These are phyloP conservation scores for Glaucomys volans DNA, from an alignment of 2,113 vertebrate genomes.

Conservation along the genomic window DNA sequence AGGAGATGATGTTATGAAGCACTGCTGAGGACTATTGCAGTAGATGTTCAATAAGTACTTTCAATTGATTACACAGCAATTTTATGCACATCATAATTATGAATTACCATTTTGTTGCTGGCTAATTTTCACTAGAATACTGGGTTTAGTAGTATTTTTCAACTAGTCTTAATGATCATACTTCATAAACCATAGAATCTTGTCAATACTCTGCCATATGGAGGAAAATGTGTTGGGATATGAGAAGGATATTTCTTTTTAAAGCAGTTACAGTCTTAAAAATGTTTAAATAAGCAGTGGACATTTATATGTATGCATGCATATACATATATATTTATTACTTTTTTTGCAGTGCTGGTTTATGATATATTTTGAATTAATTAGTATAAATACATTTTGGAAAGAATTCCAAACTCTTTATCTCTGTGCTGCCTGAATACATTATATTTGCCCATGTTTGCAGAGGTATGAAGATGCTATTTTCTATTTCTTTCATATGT, in stretches of 20 bases:
- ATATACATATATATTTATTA: too few relatives aligned
- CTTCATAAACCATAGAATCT: constrained; percentile 59
- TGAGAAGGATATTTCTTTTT: constrained; percentile 2
- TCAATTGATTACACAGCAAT: neutral
- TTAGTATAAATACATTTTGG: constrained; percentile 40
- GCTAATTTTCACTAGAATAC: neutral
- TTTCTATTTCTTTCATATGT: neutral
- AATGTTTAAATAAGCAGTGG: constrained; percentile 42
- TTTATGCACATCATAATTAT: neutral
- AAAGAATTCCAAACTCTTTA: constrained; percentile 37
- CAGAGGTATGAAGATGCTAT: constrained; percentile 26
- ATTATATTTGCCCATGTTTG: neutral
- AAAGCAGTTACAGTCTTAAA: constrained; percentile 19
- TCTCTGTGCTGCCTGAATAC: neutral
- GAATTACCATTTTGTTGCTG: neutral
- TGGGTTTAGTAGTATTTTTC: constrained; percentile 68
- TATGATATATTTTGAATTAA: constrained; percentile 7
- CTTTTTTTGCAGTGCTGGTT: too few relatives aligned
- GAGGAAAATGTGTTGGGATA: constrained; percentile 42
- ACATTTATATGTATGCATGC: neutral
- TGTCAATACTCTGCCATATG: constrained; percentile 54
- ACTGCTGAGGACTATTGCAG: neutral
- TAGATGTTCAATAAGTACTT: neutral
- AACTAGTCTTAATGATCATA: constrained; percentile 49
- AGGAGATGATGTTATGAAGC: neutral